A percentile compares a stretch with the other conserved stretches of the same genome.
Conservation (phyloP, 2,113 vertebrate species). For the Anser cygnoides region DNA sequence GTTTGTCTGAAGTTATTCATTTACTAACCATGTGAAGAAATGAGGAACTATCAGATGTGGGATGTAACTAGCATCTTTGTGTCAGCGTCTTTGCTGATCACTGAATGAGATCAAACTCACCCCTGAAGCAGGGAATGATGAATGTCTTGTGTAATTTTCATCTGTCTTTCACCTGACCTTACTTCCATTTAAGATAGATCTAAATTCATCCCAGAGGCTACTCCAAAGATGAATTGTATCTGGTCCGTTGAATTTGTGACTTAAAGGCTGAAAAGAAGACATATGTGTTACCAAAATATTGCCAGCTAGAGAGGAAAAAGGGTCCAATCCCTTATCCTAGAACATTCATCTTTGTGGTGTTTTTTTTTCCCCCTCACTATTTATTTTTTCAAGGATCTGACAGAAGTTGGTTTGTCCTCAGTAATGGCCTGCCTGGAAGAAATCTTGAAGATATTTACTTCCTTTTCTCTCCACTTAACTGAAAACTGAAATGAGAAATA, state of each 20-base stretch:
- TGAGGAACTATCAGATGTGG: neutral
- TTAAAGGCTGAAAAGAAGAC: neutral
- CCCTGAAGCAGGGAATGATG: neutral
- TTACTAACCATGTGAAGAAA: neutral
- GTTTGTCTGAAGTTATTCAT: neutral
- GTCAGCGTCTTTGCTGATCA: neutral
- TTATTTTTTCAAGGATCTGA: constrained; percentile 17
- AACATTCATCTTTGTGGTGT: neutral
- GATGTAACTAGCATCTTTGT: neutral
- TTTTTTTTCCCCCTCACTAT: neutral
- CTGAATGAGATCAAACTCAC: neutral
- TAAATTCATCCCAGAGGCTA: neutral
- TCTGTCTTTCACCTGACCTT: neutral
- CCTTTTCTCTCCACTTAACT: neutral
- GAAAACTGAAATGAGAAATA: neutral
- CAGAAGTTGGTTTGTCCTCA: constrained; percentile 2
- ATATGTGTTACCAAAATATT: neutral
- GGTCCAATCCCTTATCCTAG: neutral
- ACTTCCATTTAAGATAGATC: neutral
- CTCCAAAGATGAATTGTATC: neutral
- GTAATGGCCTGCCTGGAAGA: neutral
- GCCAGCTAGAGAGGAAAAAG: neutral
- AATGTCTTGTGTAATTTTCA: neutral
- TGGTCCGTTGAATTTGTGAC: constrained; percentile 5
- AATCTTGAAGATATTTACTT: neutral